Percentiles rank a stretch among this genome's conserved stretches.
phyloP scores from a whole-genome alignment of 2,888 invertebrate genomes.

The Microplitis manilae region DNA sequence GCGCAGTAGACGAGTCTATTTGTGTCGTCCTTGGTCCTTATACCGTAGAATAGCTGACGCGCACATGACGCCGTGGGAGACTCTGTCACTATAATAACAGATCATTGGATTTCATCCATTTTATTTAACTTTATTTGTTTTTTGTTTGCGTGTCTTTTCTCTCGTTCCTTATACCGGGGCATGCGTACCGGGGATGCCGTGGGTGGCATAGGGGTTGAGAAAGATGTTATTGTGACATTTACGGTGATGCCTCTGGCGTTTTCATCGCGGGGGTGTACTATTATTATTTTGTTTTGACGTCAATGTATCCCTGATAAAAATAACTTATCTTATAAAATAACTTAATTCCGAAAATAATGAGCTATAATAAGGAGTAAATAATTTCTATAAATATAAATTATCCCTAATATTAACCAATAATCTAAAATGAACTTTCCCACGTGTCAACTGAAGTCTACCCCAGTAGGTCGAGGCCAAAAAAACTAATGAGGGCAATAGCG shows the following conservation, averaged over 20 bases:
- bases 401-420: not conserved
- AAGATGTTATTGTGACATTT: slow-evolving; percentile 15
- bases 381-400: too few species aligned
- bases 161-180: not conserved
- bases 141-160: not conserved
- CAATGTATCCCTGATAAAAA: slow-evolving; percentile 8
- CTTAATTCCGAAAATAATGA: too few species aligned
- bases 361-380: too few species aligned
- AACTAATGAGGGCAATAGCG: slow-evolving; percentile 7
- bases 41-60: not conserved
- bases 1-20: slow-evolving; percentile 25
- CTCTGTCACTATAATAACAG: slow-evolving; percentile 16
- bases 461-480: slow-evolving; percentile 22
- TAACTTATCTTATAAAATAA: not conserved
- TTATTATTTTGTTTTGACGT: slow-evolving; percentile 14
- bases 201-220: not conserved
- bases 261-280: slow-evolving; percentile 13
- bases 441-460: not conserved
- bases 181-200: not conserved
- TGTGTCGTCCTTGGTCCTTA: slow-evolving; percentile 21
- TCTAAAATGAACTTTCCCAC: not conserved
- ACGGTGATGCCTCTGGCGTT: slow-evolving; percentile 8
- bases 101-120: slow-evolving; percentile 17
- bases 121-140: slow-evolving; percentile 1
- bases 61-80: not conserved